Evolutionary conservation across 2,113 vertebrate genomes (phyloP), one percentile per base, ranked within the genome.

Genomic region (Hucho hucho): DNA sequence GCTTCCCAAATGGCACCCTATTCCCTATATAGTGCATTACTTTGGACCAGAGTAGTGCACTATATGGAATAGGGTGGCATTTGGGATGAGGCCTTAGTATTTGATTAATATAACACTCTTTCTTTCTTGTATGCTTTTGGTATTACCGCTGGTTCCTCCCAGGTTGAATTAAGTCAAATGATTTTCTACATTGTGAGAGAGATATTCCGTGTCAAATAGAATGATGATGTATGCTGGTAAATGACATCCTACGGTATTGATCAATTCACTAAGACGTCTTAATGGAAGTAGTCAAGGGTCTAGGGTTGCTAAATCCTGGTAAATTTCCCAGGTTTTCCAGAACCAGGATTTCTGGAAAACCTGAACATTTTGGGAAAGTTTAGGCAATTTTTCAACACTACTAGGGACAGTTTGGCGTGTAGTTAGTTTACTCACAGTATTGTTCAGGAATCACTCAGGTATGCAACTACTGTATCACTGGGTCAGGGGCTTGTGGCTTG

Each of bases 51-150:
- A 11, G 37, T 43, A 12, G 37, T 43, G 37, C 37, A 43, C 37
- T 43, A 12, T 53, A 53, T 4, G 49, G 49, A 53, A 14, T 18
- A 18, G 12, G 13, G 49, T 18, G 16, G 14, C 16, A 53, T 18
- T 53, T 53, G 13, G 37, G 46, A 70, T 6, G 81, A 76, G 66
- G 81, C 74, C 58, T 9, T 20, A 59, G 49, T 56, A 59, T 20
- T 59, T 7, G 7, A n/a, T 59, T 22, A 59, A 22, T 16, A 37
- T 49, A 4, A 59, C 58, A 4, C 4, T 22, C 20, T 4, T 16
- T 59, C 4, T 59, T 59, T 14, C 18, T 59, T 59, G 16, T 20
- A 56, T 18, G 13, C 49, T 59, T 59, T 61, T n/a, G n/a, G n/a
- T 22, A 61, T 7, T 61, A 11, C n/a, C n/a, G n/a, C n/a, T 61